phyloP scores from a whole-genome alignment of 2,888 invertebrate species.

The Argyra leucocephala region DNA sequence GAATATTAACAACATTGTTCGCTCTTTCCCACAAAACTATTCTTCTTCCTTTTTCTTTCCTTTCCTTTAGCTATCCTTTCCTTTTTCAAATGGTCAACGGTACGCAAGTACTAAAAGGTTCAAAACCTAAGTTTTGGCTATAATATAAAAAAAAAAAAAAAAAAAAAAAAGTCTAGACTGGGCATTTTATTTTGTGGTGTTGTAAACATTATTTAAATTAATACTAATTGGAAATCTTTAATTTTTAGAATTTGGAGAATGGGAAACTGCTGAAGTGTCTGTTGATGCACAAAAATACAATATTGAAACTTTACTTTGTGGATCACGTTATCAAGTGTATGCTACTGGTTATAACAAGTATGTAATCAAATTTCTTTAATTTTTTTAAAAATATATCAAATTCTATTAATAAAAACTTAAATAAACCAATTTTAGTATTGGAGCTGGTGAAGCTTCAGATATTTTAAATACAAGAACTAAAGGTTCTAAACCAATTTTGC shows the following conservation, averaged over 20 bases:
- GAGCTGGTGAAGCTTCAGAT: slow-evolving; percentile 83
- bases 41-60: too few species aligned
- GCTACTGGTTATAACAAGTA: slow-evolving; percentile 87
- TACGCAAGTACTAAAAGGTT: too few species aligned
- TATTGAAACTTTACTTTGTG: slow-evolving; percentile 80
- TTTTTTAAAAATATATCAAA: neutral
- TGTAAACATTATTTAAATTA: too few species aligned
- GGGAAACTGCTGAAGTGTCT: slow-evolving; percentile 77
- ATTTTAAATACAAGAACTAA: slow-evolving; percentile 82
- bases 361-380: slow-evolving; percentile 25
- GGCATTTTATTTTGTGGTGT: too few species aligned
- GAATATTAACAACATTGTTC: too few species aligned
- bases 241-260: slow-evolving; percentile 72
- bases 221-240: neutral
- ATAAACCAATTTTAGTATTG: slow-evolving; percentile 54
- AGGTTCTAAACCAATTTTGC: slow-evolving; percentile 86
- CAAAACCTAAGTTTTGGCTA: too few species aligned
- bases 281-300: slow-evolving; percentile 73
- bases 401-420: neutral
- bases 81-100: too few species aligned
- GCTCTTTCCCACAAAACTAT: too few species aligned
- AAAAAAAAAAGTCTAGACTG: too few species aligned
- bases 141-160: too few species aligned
- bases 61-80: too few species aligned
- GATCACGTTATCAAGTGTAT: slow-evolving; percentile 86